A percentile compares a stretch with the other conserved stretches of the same genome.
phyloP scores from a whole-genome alignment of 2,888 invertebrate genomes.

The Bruchidius siliquastri region DNA sequence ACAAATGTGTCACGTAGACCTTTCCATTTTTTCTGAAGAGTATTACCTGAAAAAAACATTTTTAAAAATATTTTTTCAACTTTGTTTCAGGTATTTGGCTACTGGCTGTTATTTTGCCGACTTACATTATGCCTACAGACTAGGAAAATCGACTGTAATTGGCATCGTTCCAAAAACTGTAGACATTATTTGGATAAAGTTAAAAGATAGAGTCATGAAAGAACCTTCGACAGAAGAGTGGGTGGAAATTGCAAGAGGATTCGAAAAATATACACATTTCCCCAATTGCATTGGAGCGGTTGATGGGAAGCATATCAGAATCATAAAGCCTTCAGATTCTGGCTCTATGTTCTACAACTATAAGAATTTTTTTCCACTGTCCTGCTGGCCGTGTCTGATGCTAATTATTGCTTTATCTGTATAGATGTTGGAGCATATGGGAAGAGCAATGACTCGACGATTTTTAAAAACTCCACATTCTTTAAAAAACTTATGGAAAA shows the following conservation, averaged over 20 bases:
- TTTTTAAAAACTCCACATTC: neutral
- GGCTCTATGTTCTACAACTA: neutral
- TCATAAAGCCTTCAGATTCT: neutral
- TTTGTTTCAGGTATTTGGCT: neutral
- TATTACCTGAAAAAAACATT: neutral
- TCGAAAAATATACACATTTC: neutral
- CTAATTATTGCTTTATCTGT: neutral
- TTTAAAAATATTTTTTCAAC: neutral
- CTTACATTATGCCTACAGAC: neutral
- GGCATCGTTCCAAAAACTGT: neutral
- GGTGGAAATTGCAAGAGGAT: neutral
- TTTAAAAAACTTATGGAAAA: neutral
- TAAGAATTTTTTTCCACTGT: constrained; percentile 1
- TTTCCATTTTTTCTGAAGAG: neutral
- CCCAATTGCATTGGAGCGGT: neutral
- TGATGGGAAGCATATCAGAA: neutral
- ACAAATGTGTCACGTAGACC: neutral
- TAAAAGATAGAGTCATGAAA: neutral
- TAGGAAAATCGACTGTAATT: neutral
- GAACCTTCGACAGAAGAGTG: neutral
- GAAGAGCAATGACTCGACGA: neutral
- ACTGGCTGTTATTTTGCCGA: constrained; percentile 1
- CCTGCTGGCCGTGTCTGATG: constrained; percentile 3
- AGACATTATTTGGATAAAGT: neutral
- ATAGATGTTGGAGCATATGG: constrained; percentile 5